Base-by-base conservation (phyloP, 2,113 vertebrate genomes). In the Aegypius monachus region DNA sequence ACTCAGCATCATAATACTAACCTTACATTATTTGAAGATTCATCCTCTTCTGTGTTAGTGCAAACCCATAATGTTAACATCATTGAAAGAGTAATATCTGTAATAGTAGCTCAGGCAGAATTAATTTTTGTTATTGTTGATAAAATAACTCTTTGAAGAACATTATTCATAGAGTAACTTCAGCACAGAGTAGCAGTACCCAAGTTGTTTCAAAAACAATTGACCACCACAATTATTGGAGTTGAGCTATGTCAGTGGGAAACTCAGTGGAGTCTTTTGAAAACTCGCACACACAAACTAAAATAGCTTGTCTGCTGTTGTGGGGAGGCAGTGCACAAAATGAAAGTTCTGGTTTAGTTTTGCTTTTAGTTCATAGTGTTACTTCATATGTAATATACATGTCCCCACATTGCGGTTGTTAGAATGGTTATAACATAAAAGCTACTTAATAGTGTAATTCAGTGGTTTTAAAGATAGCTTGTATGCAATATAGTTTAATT, bases 231-330 rank as follows among this genome's bases (percentile, higher is more conserved):
- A 32, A 0, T 79, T 92, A 19, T 0, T 88, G 36, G 48, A 73
- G 17, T 38, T 92, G 47, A 92, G 13, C 48, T 88, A 4, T 0
- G 0, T 61, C 29, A 48, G 0, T 29, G 34, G 43, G 56, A 89
- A 70, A 17, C 8, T 66, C 25, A 17, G 2, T 27, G 15, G 17
- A 50, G 47, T 70, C 38, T 91, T 75, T 20, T n/a, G 42, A 75
- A 68, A 81, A 65, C 20, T 78, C 0, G 0, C 2, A 5, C 59
- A 16, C 10, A 13, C 16, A 32, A 43, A 79, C 13, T 81, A 11
- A 61, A 48, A 17, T 47, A 53, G 20, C 7, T 80, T 23, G 2
- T 48, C 6, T 29, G 23, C 50, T 78, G 0, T 88, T 42, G 4
- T 31, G 31, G 17, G 59, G 31, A 86, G 52, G 16, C 38, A 36